Evolutionary conservation across 2,888 invertebrate species (phyloP), one percentile per base, ranked within the genome.

Genomic region (Caenorhabditis drosophilae): DNA sequence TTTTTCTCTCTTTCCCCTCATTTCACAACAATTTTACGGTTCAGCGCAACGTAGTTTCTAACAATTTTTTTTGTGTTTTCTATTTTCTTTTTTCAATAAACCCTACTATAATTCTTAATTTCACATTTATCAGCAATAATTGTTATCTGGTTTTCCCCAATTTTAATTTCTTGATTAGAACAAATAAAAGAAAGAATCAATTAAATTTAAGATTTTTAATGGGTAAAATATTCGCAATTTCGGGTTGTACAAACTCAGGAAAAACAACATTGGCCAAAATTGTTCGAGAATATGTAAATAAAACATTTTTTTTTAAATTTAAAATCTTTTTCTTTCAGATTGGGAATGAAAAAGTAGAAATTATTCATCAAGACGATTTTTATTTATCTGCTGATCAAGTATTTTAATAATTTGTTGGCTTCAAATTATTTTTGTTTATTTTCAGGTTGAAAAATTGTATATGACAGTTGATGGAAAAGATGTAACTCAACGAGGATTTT

Each of bases 181-280:
- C n/a, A n/a, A n/a, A n/a, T n/a, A n/a, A n/a, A n/a, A n/a, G n/a
- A n/a, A n/a, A n/a, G n/a, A n/a, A n/a, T n/a, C n/a, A n/a, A n/a
- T n/a, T n/a, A n/a, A n/a, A n/a, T n/a, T n/a, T n/a, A n/a, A n/a
- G n/a, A n/a, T n/a, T n/a, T n/a, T n/a, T n/a, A n/a, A 15, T 27
- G n/a, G 12, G 22, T 12, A 35, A 52, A 20, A 40, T 26, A 12
- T 22, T 73, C 16, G 73, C 66, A 4, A 59, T 75, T 25, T 67
- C 64, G 7, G 76, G 70, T n/a, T 76, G 78, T 57, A 81, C 81
- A n/a, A 81, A 81, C 44, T 66, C 79, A 1, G 81, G 81, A 20
- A 81, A 81, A 63, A 75, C 81, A 2, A 81, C 79, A 7, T 44
- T 81, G 27, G 73, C 78, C 7, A 56, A 53, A 26, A 54, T 53